Evolutionary conservation across 2,888 invertebrate species (phyloP), one percentile per base, ranked within the genome.

Genomic region (Ophonus ardosiacus): DNA sequence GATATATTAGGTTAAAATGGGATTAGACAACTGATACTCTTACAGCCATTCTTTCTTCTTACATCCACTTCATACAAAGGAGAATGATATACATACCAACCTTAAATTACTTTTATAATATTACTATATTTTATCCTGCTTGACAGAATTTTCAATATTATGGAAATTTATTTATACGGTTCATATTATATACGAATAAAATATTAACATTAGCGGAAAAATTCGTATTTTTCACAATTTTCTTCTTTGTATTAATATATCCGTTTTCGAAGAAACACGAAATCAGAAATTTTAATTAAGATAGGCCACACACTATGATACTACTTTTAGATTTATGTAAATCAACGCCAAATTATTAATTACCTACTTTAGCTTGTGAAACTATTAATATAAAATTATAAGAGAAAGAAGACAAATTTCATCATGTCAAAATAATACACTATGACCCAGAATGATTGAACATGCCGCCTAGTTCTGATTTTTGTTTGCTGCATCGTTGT

Each of bases 11-110:
- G 15, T 43, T 51, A 18, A 74, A 74, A 74, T 56, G 18, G 21
- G 74, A 74, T 51, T 74, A 74, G 74, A 74, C 17, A 63, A 63
- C 63, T 63, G 63, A 63, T 24, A 63, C 24, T 63, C 63, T 13
- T 63, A 63, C 24, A 18, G 21, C 63, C 18, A 63, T 63, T 63
- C 21, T 63, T 59, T 10, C 63, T 3, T 8, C 24, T 7, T 21
- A 17, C 18, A 63, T 63, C 63, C 8, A 63, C 21, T 63, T 63
- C 18, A 63, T 13, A 63, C 63, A 63, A 63, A 63, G 21, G 5
- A 24, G 63, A 24, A 18, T 24, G 63, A 63, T 61, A 61, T 6
- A 61, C 21, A 13, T 63, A 21, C 21, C 21, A 10, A 24, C 21
- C 1, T 13, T 63, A 63, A 63, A 63, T 8, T 24, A 63, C 21